Base-by-base conservation (phyloP, 2,113 vertebrate genomes). In the Origma solitaria region DNA sequence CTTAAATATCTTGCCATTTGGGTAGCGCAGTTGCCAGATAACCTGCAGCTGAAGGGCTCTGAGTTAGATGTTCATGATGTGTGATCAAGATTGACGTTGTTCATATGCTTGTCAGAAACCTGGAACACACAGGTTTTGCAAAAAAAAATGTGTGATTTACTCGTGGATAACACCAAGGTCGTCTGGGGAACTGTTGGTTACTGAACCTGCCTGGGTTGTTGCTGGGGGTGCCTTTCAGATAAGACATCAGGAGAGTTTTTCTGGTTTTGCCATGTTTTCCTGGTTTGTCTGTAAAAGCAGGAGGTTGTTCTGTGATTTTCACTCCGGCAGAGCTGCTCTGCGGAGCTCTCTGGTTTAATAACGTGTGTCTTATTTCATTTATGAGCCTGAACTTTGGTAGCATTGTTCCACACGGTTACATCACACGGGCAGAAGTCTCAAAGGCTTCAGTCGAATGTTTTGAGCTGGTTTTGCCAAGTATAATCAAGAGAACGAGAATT, bases 321-420 rank as follows among this genome's bases (percentile, higher is more conserved):
- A 37, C 64, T 35, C 11, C 35, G 30, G 73, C 60, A 24, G 81
- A 11, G 58, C 88, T 64, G 65, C 28, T 82, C 31, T 40, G 1
- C 33, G 5, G 15, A 71, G 85, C 75, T 54, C 66, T 42, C 30
- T 16, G 72, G 28, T 68, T 62, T 16, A 23, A 15, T 30, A 22
- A 22, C 0, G 1, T 37, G 15, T 71, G 64, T 13, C 22, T 78
- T 11, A 14, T 3, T 87, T 60, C 53, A 9, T 38, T 53, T 28
- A 3, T 7, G 30, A 30, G 65, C 3, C 77, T 95, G 92, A 94
- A 88, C 94, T 93, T 94, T 89, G 87, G 92, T 53, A 88, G n/a
- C 70, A 28, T 92, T 93, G 95, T 86, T 91, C 51, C 0, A 0
- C 25, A 19, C 1, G 6, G 79, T 96, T 94, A 73, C 92, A 62